Base-by-base conservation (phyloP, 1,140 invertebrate genomes). In the Hirudo medicinalis region DNA sequence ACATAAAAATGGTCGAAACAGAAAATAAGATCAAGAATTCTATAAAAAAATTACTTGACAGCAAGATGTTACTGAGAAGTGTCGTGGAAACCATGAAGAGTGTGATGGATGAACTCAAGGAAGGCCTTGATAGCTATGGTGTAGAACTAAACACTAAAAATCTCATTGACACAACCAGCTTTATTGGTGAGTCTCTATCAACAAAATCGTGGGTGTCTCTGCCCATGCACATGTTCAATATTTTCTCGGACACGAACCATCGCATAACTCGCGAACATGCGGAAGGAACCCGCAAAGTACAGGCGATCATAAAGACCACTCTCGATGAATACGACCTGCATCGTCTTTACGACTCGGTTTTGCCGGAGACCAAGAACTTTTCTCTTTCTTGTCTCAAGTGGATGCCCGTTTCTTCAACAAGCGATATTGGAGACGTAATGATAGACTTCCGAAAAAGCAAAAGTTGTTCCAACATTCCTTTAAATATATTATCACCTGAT, bases 71-170 rank as follows among this genome's bases (percentile, higher is more conserved):
- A 36, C 27, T 73, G 22, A 32, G 70, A 20, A 74, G 70, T 53
- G 70, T 74, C 25, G 54, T 67, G 2, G 73, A 74, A 57, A 60
- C 70, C n/a, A 67, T 74, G 68, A 32, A 67, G 63, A 32, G 27
- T 49, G 63, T 60, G 0, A n/a, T 71, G 15, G 29, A 68, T 20
- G 70, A 72, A 36, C 63, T 74, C 13, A 25, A 36, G 63, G 63
- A 54, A 19, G 70, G 67, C 63, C 27, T 67, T 8, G 73, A 74
- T 22, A 71, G 69, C n/a, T 72, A 53, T 63, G 73, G 73, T 8
- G 70, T 74, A 13, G 70, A 74, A 20, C 20, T 68, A 25, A 63
- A 74, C 66, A 67, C 22, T 19, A 71, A 54, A 0, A 69, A 70
- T 25, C 29, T 29, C n/a, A 20, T 54, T 4, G 67, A 66, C 13